A percentile compares a stretch with the other conserved stretches of the same genome.
Evolutionary conservation across 2,888 invertebrate genomes (phyloP).

Genomic region (Drosophila greeni): DNA sequence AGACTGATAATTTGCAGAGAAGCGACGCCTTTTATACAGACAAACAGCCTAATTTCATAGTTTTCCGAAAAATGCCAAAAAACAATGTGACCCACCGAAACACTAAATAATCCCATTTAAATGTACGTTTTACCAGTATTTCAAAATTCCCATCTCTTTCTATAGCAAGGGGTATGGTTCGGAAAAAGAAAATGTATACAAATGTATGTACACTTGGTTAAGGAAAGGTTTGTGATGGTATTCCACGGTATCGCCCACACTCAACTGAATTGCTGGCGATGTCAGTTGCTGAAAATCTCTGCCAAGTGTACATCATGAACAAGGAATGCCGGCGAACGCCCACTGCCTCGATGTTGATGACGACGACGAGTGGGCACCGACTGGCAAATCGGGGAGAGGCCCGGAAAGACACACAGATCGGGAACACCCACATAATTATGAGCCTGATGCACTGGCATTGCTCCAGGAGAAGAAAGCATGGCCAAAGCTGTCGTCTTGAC

Average conservation of each 20-base stretch:
- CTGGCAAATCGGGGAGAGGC: constrained; percentile 10
- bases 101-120: no score
- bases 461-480: constrained; percentile 21
- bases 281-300: constrained; percentile 40
- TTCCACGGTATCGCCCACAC: constrained; percentile 51
- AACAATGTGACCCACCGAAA: no score
- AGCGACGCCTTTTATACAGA: no score
- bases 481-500: neutral
- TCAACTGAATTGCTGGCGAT: constrained; percentile 17
- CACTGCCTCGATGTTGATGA: constrained; percentile 28
- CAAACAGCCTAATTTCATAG: no score
- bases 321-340: constrained; percentile 38
- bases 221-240: constrained; percentile 8
- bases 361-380: constrained; percentile 30
- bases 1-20: no score
- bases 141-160: neutral
- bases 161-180: neutral
- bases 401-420: constrained; percentile 22
- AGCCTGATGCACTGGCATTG: constrained; percentile 4
- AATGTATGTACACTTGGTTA: neutral
- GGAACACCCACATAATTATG: constrained; percentile 39
- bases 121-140: no score
- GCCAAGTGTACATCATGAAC: constrained; percentile 65
- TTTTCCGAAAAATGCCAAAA: no score
- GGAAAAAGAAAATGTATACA: neutral